Percentiles rank a stretch among this genome's conserved stretches.
Evolutionary conservation across 2,888 invertebrate genomes (phyloP).

Genomic region (Drosophila anomalipes): DNA sequence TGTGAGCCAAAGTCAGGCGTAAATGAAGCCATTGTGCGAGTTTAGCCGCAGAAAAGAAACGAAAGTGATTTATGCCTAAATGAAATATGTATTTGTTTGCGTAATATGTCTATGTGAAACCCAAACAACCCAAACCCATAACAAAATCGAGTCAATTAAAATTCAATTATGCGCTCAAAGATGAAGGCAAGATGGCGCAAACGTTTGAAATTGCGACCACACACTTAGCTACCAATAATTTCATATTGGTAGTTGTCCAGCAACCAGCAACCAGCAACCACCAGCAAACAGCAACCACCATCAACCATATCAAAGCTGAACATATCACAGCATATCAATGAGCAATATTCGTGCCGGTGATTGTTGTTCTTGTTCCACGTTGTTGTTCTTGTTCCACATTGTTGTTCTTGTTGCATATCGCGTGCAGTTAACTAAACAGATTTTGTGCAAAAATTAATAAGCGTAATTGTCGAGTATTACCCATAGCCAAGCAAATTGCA

Average conservation of each 20-base stretch:
- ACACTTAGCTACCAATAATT: constrained; percentile 29
- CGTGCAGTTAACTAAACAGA: constrained; percentile 53
- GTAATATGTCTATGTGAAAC: constrained; percentile 55
- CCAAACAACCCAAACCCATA: not conserved
- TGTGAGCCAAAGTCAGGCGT: constrained; percentile 53
- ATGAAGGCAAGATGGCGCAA: constrained; percentile 75
- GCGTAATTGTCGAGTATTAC: constrained; percentile 54
- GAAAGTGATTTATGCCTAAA: constrained; percentile 75
- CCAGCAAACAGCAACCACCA: not conserved
- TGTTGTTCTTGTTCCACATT: constrained; percentile 31
- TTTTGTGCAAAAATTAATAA: constrained; percentile 58
- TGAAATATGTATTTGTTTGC: constrained; percentile 56
- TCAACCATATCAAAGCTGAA: constrained; percentile 55
- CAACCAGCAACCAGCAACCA: not conserved
- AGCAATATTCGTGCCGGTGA: constrained; percentile 50
- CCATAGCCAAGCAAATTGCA: constrained; percentile 39
- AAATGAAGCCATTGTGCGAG: constrained; percentile 71
- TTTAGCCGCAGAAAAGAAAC: constrained; percentile 62
- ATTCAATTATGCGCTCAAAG: constrained; percentile 73
- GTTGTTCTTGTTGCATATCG: constrained; percentile 50
- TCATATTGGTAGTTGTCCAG: not conserved
- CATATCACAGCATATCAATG: constrained; percentile 41
- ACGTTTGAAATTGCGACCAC: constrained; percentile 70
- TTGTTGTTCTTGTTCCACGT: constrained; percentile 32
- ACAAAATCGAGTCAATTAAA: constrained; percentile 63